Evolutionary conservation across 1,140 invertebrate genomes (phyloP).

Genomic region (Scaptomyza pallida): DNA sequence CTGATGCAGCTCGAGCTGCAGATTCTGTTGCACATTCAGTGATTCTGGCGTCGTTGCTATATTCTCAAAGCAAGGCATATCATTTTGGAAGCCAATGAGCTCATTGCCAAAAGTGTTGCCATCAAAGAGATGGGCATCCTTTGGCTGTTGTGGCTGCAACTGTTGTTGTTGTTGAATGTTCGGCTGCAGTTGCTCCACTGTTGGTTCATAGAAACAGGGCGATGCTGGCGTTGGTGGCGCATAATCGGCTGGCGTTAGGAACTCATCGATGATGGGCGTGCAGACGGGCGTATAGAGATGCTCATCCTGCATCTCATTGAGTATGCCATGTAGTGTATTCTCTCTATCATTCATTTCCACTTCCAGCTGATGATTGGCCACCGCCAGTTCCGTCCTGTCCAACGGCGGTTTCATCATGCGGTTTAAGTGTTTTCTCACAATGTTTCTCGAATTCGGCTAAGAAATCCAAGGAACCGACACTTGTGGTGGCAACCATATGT

Average conservation of each 20-base stretch:
- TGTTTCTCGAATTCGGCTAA: slow-evolving; percentile 69
- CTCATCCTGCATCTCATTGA: slow-evolving; percentile 80
- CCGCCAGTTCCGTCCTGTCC: slow-evolving; percentile 14
- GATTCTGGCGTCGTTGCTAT: slow-evolving; percentile 50
- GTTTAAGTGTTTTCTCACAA: slow-evolving; percentile 52
- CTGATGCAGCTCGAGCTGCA: slow-evolving; percentile 65
- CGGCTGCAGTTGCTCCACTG: slow-evolving; percentile 5
- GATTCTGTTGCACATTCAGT: slow-evolving; percentile 37
- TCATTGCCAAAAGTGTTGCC: slow-evolving; percentile 65
- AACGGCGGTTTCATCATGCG: slow-evolving; percentile 27
- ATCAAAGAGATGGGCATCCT: slow-evolving; percentile 47
- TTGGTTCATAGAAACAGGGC: slow-evolving; percentile 18
- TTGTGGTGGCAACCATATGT: slow-evolving; percentile 31
- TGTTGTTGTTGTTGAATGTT: background rate
- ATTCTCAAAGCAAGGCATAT: slow-evolving; percentile 80
- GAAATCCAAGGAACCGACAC: slow-evolving; percentile 53
- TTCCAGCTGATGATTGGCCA: slow-evolving; percentile 59
- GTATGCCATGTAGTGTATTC: slow-evolving; percentile 75
- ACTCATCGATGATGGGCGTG: slow-evolving; percentile 64
- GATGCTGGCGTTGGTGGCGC: slow-evolving; percentile 39
- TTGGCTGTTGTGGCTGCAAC: background rate
- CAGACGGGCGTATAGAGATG: slow-evolving; percentile 77
- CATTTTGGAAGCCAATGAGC: slow-evolving; percentile 79
- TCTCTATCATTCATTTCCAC: slow-evolving; percentile 80
- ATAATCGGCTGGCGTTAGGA: slow-evolving; percentile 73